Base-by-base conservation (phyloP, 2,797 vertebrate species). In the Acropternis orthonyx region DNA sequence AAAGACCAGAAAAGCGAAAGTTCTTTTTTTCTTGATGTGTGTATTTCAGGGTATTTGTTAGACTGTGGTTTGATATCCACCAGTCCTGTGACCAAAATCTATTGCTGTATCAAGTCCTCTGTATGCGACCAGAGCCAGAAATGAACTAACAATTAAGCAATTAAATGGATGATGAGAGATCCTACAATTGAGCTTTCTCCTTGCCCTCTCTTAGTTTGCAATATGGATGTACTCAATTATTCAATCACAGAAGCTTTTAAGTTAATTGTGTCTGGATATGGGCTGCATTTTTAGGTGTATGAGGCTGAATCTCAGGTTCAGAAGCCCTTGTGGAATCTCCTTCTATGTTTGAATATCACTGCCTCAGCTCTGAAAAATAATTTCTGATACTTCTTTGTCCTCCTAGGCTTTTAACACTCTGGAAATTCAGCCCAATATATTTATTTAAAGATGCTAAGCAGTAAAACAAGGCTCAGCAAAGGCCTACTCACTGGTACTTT, bases 231-330 rank as follows among this genome's bases (percentile, higher is more conserved):
- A 43, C 75, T 92, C 81, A 91, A 74, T 93, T 93, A 94, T 90
- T 84, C 92, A 90, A 54, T 93, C 83, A 84, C 44, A 86, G 78
- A 92, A 84, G 79, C 88, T 92, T 95, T 92, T 90, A 95, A 87
- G 80, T 58, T 92, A 72, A 75, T 88, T 88, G 51, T 68, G 30
- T 78, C 73, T 93, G 77, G 39, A 51, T 73, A 63, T 0, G 0
- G 32, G 46, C 34, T 69, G 43, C 55, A 26, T 73, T 85, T 93
- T 85, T 88, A 85, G 66, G 62, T 79, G 62, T 69, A 5, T 5
- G 44, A 75, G 88, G 55, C 58, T 75, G 78, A 72, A 68, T 89
- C 27, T 77, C 61, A 84, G 65, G 49, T 46, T 93, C 36, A 52
- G 48, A 88, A 68, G 68, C 86, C 39, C 32, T 89, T 76, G 76